phyloP scores from a whole-genome alignment of 1,140 invertebrate species.

The Drosophila oshimai region DNA sequence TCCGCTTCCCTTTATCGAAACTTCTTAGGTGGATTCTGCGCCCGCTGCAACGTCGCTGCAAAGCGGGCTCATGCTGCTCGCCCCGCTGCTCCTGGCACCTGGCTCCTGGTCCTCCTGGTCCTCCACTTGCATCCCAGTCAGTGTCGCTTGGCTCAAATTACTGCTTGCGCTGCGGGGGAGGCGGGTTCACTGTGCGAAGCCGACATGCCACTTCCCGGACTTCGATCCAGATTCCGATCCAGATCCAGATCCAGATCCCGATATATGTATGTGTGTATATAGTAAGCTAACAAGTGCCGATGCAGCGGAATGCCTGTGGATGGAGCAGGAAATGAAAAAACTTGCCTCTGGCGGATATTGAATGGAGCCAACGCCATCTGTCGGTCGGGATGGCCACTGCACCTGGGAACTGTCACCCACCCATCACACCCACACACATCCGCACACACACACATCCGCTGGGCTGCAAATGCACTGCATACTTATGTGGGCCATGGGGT shows the following conservation, averaged over 20 bases:
- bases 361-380: background rate
- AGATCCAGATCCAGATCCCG: background rate
- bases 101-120: background rate
- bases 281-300: background rate
- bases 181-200: slow-evolving; percentile 51
- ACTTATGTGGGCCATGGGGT: slow-evolving; percentile 18
- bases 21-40: background rate
- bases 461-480: slow-evolving; percentile 4
- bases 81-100: background rate
- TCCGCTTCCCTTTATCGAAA: background rate
- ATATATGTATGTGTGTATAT: background rate
- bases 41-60: background rate
- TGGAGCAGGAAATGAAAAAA: slow-evolving; percentile 4
- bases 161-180: slow-evolving; percentile 4
- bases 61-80: slow-evolving; percentile 5
- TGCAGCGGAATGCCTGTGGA: background rate
- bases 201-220: background rate
- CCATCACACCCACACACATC: background rate
- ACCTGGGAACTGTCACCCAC: slow-evolving; percentile 4
- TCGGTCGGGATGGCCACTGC: slow-evolving; percentile 27
- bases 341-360: background rate
- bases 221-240: too few species aligned
- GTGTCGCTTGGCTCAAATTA: slow-evolving; percentile 9
- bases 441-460: background rate
- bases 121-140: slow-evolving; percentile 12